Conservation (phyloP, 2,797 vertebrate species). For the Microtus californicus region DNA sequence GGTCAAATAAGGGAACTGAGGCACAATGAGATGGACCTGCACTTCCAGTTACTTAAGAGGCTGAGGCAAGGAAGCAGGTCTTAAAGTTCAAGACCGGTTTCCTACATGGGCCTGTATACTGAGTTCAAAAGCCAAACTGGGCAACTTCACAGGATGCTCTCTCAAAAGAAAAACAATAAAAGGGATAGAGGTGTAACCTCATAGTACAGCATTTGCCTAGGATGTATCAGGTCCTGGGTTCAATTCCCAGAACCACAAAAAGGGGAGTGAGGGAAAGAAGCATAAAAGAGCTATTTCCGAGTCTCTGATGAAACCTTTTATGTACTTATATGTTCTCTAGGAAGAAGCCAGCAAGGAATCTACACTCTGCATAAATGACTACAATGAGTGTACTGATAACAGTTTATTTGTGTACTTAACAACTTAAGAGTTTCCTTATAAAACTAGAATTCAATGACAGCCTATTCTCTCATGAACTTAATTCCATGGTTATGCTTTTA, state of each 20-base stretch:
- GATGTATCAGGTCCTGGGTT: background rate
- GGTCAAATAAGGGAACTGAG: background rate
- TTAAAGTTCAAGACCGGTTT: background rate
- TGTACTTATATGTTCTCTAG: background rate
- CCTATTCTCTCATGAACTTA: background rate
- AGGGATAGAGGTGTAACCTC: background rate
- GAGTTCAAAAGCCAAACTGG: background rate
- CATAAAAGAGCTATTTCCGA: background rate
- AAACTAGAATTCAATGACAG: background rate
- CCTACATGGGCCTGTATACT: background rate
- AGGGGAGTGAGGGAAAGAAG: background rate
- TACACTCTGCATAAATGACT: background rate
- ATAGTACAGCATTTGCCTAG: background rate
- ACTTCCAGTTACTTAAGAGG: background rate
- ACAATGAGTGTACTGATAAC: background rate
- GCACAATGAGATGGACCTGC: background rate
- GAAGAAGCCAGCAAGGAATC: background rate
- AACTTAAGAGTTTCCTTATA: background rate
- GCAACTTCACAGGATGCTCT: no score
- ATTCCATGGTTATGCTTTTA: background rate
- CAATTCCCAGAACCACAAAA: background rate
- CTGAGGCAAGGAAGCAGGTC: background rate
- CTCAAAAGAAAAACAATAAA: background rate
- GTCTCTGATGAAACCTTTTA: background rate
- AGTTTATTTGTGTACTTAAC: background rate